Conservation (phyloP, 2,113 vertebrate species). For the Syngnathoides biaculeatus region DNA sequence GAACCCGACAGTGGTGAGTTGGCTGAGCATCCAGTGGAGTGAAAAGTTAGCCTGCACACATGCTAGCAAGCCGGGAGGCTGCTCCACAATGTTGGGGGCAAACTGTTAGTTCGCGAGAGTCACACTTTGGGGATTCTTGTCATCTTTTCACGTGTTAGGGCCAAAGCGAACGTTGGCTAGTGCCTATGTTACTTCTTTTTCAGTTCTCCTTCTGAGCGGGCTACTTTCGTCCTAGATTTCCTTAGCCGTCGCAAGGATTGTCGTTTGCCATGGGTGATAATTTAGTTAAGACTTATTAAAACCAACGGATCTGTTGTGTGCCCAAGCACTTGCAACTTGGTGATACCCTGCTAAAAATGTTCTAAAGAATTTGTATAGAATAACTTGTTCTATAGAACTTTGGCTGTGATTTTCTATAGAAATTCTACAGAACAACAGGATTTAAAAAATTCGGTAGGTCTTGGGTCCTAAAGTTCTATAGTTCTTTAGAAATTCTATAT, state of each 20-base stretch:
- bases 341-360: no score
- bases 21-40: not conserved
- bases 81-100: not conserved
- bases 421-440: no score
- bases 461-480: no score
- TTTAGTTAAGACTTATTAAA: not conserved
- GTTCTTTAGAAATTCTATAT: no score
- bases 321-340: no score
- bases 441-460: no score
- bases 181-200: not conserved
- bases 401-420: no score
- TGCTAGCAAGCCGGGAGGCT: not conserved
- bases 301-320: no score
- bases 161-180: not conserved
- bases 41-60: not conserved
- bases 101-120: conserved; percentile 24
- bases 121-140: not conserved
- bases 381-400: no score
- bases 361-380: no score
- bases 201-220: not conserved
- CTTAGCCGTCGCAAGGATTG: not conserved
- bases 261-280: not conserved
- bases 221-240: not conserved
- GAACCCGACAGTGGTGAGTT: conserved; percentile 73
- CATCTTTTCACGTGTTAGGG: not conserved